A percentile compares a stretch with the other conserved stretches of the same genome.
Conservation (phyloP, 2,113 vertebrate species). For the Tonatia bakeri region DNA sequence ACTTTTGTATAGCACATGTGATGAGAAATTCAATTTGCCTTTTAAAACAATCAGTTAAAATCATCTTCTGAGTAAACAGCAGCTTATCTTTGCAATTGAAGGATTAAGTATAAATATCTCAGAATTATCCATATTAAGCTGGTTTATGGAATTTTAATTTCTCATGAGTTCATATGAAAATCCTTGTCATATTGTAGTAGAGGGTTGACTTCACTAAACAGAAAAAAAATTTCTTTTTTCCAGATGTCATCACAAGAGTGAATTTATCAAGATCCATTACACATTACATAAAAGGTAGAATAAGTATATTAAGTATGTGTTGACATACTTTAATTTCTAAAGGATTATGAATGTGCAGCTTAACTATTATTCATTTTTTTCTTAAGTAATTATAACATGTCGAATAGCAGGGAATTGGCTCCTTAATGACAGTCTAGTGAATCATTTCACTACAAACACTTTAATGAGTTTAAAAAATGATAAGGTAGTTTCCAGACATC, state of each 20-base stretch:
- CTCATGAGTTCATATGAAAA: not conserved
- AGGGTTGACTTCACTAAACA: not conserved
- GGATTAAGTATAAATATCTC: not conserved
- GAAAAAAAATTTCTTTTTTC: not conserved
- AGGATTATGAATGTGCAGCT: not conserved
- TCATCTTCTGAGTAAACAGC: not conserved
- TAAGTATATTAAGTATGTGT: not conserved
- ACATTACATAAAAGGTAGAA: not conserved
- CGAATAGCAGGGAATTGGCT: not conserved
- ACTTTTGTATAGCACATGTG: not conserved
- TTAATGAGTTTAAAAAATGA: not conserved
- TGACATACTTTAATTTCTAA: not conserved
- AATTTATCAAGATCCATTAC: not conserved
- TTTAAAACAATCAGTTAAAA: not conserved
- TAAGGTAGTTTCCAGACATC: not conserved
- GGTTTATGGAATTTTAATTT: not conserved
- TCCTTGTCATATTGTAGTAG: not conserved
- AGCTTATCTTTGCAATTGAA: not conserved
- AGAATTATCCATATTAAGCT: not conserved
- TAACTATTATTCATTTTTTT: not conserved
- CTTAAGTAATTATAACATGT: not conserved
- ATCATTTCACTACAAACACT: slow-evolving; percentile 20
- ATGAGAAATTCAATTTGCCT: not conserved
- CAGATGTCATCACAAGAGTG: not conserved
- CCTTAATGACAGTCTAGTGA: not conserved